phyloP scores from a whole-genome alignment of 2,797 vertebrate species.

The Leptoclinus maculatus region DNA sequence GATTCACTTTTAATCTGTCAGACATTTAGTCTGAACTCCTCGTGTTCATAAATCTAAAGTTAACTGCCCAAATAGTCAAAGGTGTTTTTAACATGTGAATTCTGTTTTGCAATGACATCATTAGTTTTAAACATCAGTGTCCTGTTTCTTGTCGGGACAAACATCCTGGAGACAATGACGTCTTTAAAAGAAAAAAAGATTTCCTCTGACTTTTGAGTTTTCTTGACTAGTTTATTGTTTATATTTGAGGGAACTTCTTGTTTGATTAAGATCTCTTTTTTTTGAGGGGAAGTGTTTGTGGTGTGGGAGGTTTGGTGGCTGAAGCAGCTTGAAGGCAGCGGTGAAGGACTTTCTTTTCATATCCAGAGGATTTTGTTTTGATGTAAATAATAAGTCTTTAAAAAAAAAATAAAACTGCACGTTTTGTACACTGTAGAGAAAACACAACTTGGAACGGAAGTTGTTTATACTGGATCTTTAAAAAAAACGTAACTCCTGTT shows the following conservation, averaged over 20 bases:
- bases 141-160: constrained; percentile 38
- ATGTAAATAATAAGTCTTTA: constrained; percentile 81
- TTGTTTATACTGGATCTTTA: constrained; percentile 83
- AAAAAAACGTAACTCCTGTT: constrained; percentile 68
- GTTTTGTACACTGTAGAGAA: constrained; percentile 86
- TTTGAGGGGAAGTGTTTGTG: constrained; percentile 44
- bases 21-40: constrained; percentile 28
- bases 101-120: constrained; percentile 18
- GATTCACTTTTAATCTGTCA: constrained; percentile 2
- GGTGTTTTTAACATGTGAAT: constrained; percentile 42
- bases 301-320: constrained; percentile 48
- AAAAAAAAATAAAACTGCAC: constrained; percentile 75
- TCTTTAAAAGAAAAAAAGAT: neutral
- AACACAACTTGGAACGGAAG: constrained; percentile 68
- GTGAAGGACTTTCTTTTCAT: constrained; percentile 76
- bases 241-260: constrained; percentile 60
- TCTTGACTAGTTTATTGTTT: constrained; percentile 40
- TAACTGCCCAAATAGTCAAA: constrained; percentile 52
- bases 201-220: constrained; percentile 33
- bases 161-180: constrained; percentile 5
- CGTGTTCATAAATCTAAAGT: constrained; percentile 62
- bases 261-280: constrained; percentile 25
- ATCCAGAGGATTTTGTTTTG: constrained; percentile 72
- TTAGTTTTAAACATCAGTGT: constrained; percentile 13
- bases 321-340: constrained; percentile 62